Evolutionary conservation across 2,888 invertebrate genomes (phyloP).

Genomic region (Amphipoea lucens): DNA sequence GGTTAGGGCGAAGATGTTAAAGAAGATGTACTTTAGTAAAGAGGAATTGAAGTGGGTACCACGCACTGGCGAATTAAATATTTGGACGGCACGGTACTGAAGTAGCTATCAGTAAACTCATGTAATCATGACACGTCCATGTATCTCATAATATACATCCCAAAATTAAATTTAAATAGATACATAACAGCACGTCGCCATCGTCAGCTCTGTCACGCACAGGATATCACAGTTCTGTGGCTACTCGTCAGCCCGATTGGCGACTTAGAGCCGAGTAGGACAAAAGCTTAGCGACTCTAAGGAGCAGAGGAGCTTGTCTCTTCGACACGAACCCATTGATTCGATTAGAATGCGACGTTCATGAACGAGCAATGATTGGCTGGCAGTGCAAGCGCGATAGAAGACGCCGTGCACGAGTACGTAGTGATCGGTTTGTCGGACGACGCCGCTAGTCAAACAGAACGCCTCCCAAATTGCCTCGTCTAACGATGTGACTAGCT

Average conservation of each 20-base stretch:
- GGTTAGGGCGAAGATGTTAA: not conserved
- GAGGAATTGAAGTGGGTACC: not conserved
- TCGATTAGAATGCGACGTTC: not conserved
- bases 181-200: not conserved
- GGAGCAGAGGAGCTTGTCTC: too few species aligned
- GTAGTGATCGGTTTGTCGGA: not conserved
- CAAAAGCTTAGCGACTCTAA: not conserved
- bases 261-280: not conserved
- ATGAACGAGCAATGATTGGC: conserved; percentile 8
- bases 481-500: conserved; percentile 1
- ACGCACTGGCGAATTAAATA: not conserved
- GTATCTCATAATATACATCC: not conserved
- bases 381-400: not conserved
- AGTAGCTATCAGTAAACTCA: not conserved
- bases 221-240: not conserved
- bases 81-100: not conserved
- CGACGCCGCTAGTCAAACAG: conserved; percentile 7
- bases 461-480: not conserved
- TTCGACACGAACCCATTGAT: not conserved
- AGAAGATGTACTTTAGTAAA: not conserved
- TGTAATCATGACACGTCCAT: not conserved
- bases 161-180: not conserved
- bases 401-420: too few species aligned
- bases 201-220: not conserved
- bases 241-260: not conserved